A percentile compares a stretch with the other conserved stretches of the same genome.
phyloP scores from a whole-genome alignment of 2,113 vertebrate species.

The Eonycteris spelaea region DNA sequence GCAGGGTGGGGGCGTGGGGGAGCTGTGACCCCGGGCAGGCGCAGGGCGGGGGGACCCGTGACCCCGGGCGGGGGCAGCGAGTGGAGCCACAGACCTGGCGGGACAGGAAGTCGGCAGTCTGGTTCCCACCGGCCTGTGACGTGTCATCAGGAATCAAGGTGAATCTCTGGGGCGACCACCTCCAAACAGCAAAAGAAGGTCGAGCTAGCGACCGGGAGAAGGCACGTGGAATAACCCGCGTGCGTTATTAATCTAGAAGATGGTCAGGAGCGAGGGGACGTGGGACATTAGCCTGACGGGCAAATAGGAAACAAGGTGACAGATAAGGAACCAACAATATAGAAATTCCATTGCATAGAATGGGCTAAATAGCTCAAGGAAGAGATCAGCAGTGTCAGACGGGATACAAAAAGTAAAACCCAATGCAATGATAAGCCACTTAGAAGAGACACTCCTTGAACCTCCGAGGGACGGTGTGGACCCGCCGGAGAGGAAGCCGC shows the following conservation, averaged over 20 bases:
- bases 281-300: fast-evolving
- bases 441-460: not conserved
- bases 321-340: fast-evolving
- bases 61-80: fast-evolving
- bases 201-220: fast-evolving
- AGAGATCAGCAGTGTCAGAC: fast-evolving
- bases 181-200: fast-evolving
- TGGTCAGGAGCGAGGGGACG: not conserved
- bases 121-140: fast-evolving
- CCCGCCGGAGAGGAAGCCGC: fast-evolving
- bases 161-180: fast-evolving
- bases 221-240: fast-evolving
- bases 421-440: fast-evolving
- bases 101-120: not conserved
- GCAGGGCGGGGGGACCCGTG: no score
- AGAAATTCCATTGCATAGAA: fast-evolving
- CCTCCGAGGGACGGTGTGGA: no score
- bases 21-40: no score
- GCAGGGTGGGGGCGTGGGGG: no score
- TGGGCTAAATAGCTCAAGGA: fast-evolving
- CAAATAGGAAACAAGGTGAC: not conserved
- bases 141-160: fast-evolving
- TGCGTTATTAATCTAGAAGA: not conserved
- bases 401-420: fast-evolving
- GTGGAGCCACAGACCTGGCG: fast-evolving